phyloP scores from a whole-genome alignment of 2,797 vertebrate species.

The Champsocephalus gunnari region DNA sequence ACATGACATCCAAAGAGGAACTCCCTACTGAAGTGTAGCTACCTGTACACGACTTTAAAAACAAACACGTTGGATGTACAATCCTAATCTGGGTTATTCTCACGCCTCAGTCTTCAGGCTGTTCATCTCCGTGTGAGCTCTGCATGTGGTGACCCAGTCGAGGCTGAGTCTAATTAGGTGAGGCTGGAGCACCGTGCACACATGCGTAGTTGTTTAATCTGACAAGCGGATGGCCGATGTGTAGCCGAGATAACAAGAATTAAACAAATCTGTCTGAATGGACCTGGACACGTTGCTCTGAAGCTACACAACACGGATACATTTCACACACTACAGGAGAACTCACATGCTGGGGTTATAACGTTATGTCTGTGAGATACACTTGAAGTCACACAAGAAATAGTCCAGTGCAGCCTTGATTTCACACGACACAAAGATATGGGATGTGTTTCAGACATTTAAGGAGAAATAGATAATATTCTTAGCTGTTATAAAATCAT shows the following conservation, averaged over 20 bases:
- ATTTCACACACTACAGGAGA: no score
- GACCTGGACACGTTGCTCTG: slow-evolving; percentile 1
- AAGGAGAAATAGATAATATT: no score
- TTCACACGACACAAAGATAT: no score
- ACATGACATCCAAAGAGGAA: neutral
- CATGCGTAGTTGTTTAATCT: slow-evolving; percentile 72
- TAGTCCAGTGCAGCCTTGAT: no score
- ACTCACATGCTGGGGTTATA: no score
- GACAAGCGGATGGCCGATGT: slow-evolving; percentile 49
- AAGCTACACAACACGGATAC: neutral
- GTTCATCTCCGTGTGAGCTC: slow-evolving; percentile 26
- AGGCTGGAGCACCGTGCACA: slow-evolving; percentile 58
- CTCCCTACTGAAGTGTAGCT: no score
- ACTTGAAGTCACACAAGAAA: no score
- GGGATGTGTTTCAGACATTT: no score
- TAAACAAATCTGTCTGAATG: slow-evolving; percentile 58
- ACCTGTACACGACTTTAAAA: neutral
- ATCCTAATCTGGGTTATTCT: neutral
- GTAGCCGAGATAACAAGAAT: slow-evolving; percentile 56
- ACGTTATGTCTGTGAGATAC: no score
- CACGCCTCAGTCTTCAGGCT: slow-evolving; percentile 6
- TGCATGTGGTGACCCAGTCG: slow-evolving; percentile 61
- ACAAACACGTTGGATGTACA: neutral
- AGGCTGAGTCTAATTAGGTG: slow-evolving; percentile 72
- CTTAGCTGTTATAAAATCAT: no score